Percentiles rank a stretch among this genome's conserved stretches.
phyloP scores from a whole-genome alignment of 1,140 invertebrate genomes.

The Pectinophora gossypiella region DNA sequence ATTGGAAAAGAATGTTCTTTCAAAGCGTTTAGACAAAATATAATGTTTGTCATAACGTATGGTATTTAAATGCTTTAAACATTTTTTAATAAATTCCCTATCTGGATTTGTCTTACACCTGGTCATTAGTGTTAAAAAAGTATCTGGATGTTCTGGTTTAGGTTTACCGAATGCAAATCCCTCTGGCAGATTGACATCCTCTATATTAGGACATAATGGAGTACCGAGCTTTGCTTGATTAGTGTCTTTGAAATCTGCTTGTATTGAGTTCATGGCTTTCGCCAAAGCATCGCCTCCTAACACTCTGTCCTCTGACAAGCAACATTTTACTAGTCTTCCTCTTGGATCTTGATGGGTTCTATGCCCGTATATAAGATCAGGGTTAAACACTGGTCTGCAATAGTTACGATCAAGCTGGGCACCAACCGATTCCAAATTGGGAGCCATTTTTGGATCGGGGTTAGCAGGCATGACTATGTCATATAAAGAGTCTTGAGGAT shows the following conservation, averaged over 20 bases:
- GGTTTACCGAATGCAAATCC: conserved; percentile 45
- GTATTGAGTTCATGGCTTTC: conserved; percentile 24
- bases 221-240: conserved; percentile 30
- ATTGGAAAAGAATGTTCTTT: conserved; percentile 29
- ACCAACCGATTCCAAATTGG: conserved; percentile 40
- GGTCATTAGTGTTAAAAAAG: conserved; percentile 22
- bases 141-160: conserved; percentile 5
- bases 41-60: not conserved
- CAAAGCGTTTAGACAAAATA: conserved; percentile 20
- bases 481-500: conserved; percentile 16
- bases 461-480: conserved; percentile 29
- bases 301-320: conserved; percentile 34
- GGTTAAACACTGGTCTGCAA: conserved; percentile 20
- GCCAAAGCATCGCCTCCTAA: conserved; percentile 19
- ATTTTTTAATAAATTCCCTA: conserved; percentile 29
- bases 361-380: conserved; percentile 34
- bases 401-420: conserved; percentile 47
- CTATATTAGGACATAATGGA: conserved; percentile 41
- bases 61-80: conserved; percentile 13
- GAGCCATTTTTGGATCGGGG: conserved; percentile 30
- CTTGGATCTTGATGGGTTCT: conserved; percentile 28
- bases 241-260: conserved; percentile 34
- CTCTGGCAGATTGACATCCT: conserved; percentile 39
- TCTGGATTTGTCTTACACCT: conserved; percentile 39
- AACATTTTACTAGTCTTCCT: conserved; percentile 41